phyloP scores from a whole-genome alignment of 2,113 vertebrate species.

The Turnix velox region DNA sequence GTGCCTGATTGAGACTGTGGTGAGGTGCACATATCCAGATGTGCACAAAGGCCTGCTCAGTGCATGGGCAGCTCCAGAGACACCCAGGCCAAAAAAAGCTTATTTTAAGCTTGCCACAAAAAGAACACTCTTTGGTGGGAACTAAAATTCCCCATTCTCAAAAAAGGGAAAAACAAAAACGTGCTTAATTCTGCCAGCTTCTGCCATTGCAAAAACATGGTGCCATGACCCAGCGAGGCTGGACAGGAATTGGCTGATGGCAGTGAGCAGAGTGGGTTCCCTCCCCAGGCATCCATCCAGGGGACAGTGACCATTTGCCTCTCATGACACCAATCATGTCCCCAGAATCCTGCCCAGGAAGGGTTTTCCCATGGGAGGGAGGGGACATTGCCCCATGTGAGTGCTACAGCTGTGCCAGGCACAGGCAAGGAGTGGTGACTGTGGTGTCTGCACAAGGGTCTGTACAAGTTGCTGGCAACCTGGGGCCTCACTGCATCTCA shows the following conservation, averaged over 20 bases:
- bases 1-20: not conserved
- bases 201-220: constrained; percentile 1
- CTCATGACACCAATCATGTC: rapidly evolving
- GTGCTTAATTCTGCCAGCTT: constrained; percentile 33
- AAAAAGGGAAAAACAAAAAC: constrained; percentile 75
- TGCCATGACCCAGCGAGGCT: not conserved
- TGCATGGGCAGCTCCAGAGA: not conserved
- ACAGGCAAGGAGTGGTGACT: not conserved
- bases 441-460: rapidly evolving
- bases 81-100: constrained; percentile 69
- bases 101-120: constrained; percentile 80
- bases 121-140: constrained; percentile 77
- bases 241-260: not conserved
- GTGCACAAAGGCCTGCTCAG: constrained; percentile 74
- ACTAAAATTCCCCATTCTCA: constrained; percentile 69
- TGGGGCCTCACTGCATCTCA: rapidly evolving
- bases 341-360: not conserved
- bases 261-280: not conserved
- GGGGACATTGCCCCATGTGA: not conserved
- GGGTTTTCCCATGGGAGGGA: not conserved
- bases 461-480: not conserved
- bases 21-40: constrained; percentile 72
- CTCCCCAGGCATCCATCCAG: not conserved
- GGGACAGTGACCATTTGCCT: not conserved
- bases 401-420: rapidly evolving